Percentiles rank a stretch among this genome's conserved stretches.
phyloP scores from a whole-genome alignment of 2,797 vertebrate species.

The Avahi laniger region DNA sequence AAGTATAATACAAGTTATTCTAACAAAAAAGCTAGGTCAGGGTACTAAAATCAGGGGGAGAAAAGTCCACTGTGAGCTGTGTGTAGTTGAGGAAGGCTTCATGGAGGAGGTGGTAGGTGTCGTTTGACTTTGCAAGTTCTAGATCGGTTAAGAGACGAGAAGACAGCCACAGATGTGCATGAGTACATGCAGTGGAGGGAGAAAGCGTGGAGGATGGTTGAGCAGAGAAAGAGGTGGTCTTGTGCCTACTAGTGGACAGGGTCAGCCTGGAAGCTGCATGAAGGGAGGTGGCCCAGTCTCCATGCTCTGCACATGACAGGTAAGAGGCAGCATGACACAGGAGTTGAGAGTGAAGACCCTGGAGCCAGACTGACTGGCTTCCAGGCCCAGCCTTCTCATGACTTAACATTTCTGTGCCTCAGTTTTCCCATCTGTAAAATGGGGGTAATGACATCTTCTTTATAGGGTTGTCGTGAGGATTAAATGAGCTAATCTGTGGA shows the following conservation, averaged over 20 bases:
- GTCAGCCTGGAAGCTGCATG: background rate
- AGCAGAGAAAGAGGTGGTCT: background rate
- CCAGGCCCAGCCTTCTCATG: background rate
- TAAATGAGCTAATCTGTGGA: background rate
- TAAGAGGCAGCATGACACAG: background rate
- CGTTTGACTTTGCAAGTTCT: background rate
- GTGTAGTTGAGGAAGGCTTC: background rate
- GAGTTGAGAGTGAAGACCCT: background rate
- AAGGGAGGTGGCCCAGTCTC: background rate
- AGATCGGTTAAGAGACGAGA: background rate
- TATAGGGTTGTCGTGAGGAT: background rate
- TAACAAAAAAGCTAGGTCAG: background rate
- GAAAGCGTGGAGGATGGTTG: background rate
- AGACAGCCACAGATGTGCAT: background rate
- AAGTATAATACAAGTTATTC: background rate
- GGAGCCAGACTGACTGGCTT: background rate
- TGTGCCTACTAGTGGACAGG: background rate
- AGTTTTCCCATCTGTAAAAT: background rate
- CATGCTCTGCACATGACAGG: background rate
- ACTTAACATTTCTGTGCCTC: background rate
- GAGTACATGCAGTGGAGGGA: background rate
- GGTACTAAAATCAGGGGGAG: background rate
- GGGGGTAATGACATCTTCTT: background rate
- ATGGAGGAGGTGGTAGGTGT: background rate
- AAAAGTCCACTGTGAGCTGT: background rate